Percentiles rank a stretch among this genome's conserved stretches.
phyloP scores from a whole-genome alignment of 35 echinoderm and acorn worm genomes.

The Eucidaris tribuloides region DNA sequence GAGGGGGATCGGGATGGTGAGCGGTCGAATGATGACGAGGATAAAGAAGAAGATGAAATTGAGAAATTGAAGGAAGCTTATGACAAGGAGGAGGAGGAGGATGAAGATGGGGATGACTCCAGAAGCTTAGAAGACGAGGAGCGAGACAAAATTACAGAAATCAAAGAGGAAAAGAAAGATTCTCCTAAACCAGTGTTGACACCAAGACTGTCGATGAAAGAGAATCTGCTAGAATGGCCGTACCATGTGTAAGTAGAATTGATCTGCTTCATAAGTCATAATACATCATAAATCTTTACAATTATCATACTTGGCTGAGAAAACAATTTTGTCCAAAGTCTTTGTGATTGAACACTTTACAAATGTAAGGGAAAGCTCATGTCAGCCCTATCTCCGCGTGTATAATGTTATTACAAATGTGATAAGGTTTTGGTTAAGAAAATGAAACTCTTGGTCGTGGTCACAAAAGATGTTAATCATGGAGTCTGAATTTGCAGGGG shows the following conservation, averaged over 20 bases:
- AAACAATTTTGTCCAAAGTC: too few relatives aligned
- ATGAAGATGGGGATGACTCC: not conserved
- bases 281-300: too few relatives aligned
- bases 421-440: too few relatives aligned
- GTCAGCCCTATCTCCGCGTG: too few relatives aligned
- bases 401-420: too few relatives aligned
- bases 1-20: not conserved
- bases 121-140: not conserved
- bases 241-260: constrained; percentile 50
- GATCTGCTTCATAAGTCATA: too few relatives aligned
- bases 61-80: constrained; percentile 1
- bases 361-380: too few relatives aligned
- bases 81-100: not conserved
- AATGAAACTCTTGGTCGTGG: too few relatives aligned
- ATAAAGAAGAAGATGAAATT: not conserved
- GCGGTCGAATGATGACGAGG: constrained; percentile 12
- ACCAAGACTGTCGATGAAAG: constrained; percentile 22
- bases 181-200: constrained; percentile 2
- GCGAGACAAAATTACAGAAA: not conserved
- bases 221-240: constrained; percentile 76
- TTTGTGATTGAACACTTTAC: too few relatives aligned
- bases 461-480: too few relatives aligned
- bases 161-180: constrained; percentile 12
- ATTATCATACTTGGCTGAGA: too few relatives aligned
- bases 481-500: too few relatives aligned